A percentile compares a stretch with the other conserved stretches of the same genome.
phyloP scores from a whole-genome alignment of 2,888 invertebrate genomes.

The Pseudanteris insignis region DNA sequence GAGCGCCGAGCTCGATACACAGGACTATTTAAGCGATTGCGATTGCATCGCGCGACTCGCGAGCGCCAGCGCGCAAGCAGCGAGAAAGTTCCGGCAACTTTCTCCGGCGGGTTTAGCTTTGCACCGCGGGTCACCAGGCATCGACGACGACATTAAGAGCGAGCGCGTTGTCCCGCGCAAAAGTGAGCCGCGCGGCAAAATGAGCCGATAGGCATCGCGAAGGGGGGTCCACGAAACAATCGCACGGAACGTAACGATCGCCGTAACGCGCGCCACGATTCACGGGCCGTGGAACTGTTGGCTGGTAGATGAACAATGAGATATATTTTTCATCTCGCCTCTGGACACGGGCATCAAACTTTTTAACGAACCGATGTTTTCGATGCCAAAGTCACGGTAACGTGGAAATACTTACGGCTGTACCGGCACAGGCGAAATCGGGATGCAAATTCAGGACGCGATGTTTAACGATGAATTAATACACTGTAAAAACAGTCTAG shows the following conservation, averaged over 20 bases:
- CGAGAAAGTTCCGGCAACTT: slow-evolving; percentile 64
- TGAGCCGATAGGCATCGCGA: slow-evolving; percentile 44
- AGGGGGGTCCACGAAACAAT: slow-evolving; percentile 35
- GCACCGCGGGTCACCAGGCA: slow-evolving; percentile 64
- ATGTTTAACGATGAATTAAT: too few species aligned
- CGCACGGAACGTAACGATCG: slow-evolving; percentile 19
- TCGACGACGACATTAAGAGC: slow-evolving; percentile 61
- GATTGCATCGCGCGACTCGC: slow-evolving; percentile 60
- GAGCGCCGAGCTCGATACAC: slow-evolving; percentile 22
- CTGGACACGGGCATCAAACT: too few species aligned
- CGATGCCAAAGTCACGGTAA: too few species aligned
- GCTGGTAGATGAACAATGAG: slow-evolving; percentile 8
- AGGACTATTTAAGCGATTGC: slow-evolving; percentile 53
- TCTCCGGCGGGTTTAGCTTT: slow-evolving; percentile 63
- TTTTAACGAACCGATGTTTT: too few species aligned
- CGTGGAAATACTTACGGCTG: too few species aligned
- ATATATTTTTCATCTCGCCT: slow-evolving; percentile 13
- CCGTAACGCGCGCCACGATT: slow-evolving; percentile 19
- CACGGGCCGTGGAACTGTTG: slow-evolving; percentile 41
- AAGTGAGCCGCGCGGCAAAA: slow-evolving; percentile 35
- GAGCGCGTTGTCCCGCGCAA: slow-evolving; percentile 49
- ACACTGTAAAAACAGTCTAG: too few species aligned
- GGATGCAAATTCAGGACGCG: too few species aligned
- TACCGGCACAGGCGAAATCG: too few species aligned
- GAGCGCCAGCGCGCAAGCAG: slow-evolving; percentile 47